Base-by-base conservation (phyloP, 2,113 vertebrate genomes). In the Sakesphorus luctuosus region DNA sequence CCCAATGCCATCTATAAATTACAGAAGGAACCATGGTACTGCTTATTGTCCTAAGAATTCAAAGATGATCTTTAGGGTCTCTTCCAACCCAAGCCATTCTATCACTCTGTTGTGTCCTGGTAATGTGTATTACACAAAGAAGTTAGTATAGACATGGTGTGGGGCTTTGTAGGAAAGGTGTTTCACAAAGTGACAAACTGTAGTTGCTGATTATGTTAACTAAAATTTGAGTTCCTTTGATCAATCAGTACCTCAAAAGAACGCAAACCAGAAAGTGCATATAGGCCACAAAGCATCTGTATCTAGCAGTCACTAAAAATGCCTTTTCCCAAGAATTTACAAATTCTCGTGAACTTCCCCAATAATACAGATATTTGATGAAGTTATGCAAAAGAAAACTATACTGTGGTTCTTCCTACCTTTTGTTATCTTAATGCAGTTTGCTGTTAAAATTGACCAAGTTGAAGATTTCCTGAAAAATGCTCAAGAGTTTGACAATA, bases 381-480 rank as follows among this genome's bases (percentile, higher is more conserved):
- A 6, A 58, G 28, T 58, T 52, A 43, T 67, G 12, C 17, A 58
- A 50, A 76, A 56, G 7, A 40, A 47, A 80, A 35, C 66, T 38
- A 24, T 21, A n/a, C 6, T 0, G 0, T 73, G 9, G 6, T 94
- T 94, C 58, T 52, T 59, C 7, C 5, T 43, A 35, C 28, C 15
- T 9, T 63, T 53, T 95, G 21, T 96, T 67, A 97, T 95, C 71
- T 59, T 96, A 31, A 93, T 96, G 50, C 90, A 99, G 99, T 99
- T 99, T 98, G 97, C 98, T 79, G 93, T 97, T 74, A 98, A 98
- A 95, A 98, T 99, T 52, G 98, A 99, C 80, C 97, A 98, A 96
- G 97, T 98, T 36, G 99, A 99, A 97, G 98, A 98, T 53, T 98
- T 98, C 31, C 97, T 98, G 93, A 96, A 96, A 83, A 96, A 91